Evolutionary conservation across 2,113 vertebrate species (phyloP), one percentile per base, ranked within the genome.

Genomic region (Epinephelus moara): DNA sequence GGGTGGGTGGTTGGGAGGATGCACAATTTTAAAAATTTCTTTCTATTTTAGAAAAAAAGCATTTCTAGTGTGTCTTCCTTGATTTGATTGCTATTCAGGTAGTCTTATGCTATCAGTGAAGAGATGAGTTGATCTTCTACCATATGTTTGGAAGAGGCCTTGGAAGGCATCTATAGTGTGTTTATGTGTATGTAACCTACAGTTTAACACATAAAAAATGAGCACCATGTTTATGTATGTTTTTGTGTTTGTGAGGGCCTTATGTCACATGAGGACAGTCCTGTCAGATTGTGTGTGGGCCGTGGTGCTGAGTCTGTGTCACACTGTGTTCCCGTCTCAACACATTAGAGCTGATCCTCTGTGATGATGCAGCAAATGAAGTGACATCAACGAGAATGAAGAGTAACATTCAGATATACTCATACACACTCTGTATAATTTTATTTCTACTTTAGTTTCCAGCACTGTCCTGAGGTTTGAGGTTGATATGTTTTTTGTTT

Each of bases 301-400:
- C 1, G 61, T 53, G 42, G 75, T 60, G 76, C 72, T 0, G 61
- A 84, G 64, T 68, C 69, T n/a, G 64, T 84, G 82, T 89, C 70
- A 84, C 84, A 30, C 80, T 40, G 82, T 81, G 77, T 89, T 84
- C 82, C 80, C 2, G 14, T 88, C 92, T 88, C 74, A 18, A 64
- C 83, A 81, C 52, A 89, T 88, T 84, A 83, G 56, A 17, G 27
- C 57, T 70, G 25, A 49, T 62, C 68, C 66, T 62, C 55, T 84
- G 75, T 78, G 85, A 89, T 79, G 57, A 80, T 79, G 86, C 85
- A 84, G 71, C 72, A 56, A 64, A 72, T 25, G 0, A 42, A 23
- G 47, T 10, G 15, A 76, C 74, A 84, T 78, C 70, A 80, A 79
- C 61, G 50, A 50, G 2, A 66, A 53, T 1, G 13, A 82, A 40